These are phyloP conservation scores for Rhizoglyphus robini DNA, from an alignment of 1,140 invertebrate genomes.

Conservation along the genomic window DNA sequence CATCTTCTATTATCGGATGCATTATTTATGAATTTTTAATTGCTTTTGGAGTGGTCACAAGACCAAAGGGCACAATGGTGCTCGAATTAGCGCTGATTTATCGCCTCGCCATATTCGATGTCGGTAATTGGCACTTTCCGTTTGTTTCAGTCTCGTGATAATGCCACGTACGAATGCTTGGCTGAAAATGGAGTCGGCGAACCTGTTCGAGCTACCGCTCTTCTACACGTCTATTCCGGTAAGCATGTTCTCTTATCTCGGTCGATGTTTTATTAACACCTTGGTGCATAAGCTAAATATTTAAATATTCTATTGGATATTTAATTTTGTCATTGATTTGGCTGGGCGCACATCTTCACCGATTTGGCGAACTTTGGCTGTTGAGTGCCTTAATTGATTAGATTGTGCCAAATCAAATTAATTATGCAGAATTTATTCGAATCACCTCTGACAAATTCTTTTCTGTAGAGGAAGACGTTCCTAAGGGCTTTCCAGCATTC, in stretches of 20 bases:
- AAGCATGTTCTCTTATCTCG: conserved; percentile 35
- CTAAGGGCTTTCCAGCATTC: conserved; percentile 78
- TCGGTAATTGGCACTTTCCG: background rate
- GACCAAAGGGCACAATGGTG: no score
- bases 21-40: no score
- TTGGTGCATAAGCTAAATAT: background rate
- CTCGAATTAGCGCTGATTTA: no score
- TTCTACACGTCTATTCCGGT: conserved; percentile 75
- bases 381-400: conserved; percentile 11
- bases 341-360: no score
- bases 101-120: no score
- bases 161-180: conserved; percentile 83
- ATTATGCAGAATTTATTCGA: conserved; percentile 16
- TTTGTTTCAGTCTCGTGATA: conserved; percentile 45
- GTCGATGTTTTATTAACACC: background rate
- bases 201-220: conserved; percentile 72
- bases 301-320: background rate
- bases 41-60: no score
- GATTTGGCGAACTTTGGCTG: no score
- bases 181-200: conserved; percentile 92
- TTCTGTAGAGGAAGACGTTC: conserved; percentile 63
- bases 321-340: no score
- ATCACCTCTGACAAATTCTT: conserved; percentile 15
- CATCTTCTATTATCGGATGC: no score
- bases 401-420: conserved; percentile 18